phyloP scores from a whole-genome alignment of 2,888 invertebrate genomes.

The Spodoptera littoralis region DNA sequence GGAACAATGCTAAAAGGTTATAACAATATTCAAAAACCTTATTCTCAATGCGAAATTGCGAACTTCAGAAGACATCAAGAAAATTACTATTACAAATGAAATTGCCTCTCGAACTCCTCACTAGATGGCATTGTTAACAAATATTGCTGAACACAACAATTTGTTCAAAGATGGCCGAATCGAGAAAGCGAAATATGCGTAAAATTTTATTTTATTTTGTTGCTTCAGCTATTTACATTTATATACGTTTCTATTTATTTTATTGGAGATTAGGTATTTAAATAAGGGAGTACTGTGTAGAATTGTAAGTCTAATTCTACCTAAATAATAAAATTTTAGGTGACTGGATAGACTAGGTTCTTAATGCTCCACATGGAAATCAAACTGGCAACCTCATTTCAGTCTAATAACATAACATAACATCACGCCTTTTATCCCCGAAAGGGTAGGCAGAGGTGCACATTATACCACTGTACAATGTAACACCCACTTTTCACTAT shows the following conservation, averaged over 20 bases:
- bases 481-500: no score
- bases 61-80: conserved; percentile 25
- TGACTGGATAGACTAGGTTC: no score
- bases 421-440: no score
- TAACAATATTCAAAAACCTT: not conserved
- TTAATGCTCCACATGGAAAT: no score
- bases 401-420: no score
- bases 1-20: conserved; percentile 8
- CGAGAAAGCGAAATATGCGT: conserved; percentile 28
- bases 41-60: conserved; percentile 1
- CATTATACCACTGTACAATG: no score
- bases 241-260: conserved; percentile 3
- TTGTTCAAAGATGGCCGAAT: conserved; percentile 21
- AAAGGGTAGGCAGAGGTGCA: no score
- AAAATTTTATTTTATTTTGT: conserved; percentile 40
- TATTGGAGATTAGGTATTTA: not conserved
- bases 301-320: no score
- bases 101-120: conserved; percentile 26
- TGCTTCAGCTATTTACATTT: conserved; percentile 18
- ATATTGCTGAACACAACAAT: conserved; percentile 18
- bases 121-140: conserved; percentile 44
- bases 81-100: conserved; percentile 33
- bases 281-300: no score
- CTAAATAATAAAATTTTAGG: no score
- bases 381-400: no score